phyloP scores from a whole-genome alignment of 1,140 invertebrate genomes.

The Whitmania pigra region DNA sequence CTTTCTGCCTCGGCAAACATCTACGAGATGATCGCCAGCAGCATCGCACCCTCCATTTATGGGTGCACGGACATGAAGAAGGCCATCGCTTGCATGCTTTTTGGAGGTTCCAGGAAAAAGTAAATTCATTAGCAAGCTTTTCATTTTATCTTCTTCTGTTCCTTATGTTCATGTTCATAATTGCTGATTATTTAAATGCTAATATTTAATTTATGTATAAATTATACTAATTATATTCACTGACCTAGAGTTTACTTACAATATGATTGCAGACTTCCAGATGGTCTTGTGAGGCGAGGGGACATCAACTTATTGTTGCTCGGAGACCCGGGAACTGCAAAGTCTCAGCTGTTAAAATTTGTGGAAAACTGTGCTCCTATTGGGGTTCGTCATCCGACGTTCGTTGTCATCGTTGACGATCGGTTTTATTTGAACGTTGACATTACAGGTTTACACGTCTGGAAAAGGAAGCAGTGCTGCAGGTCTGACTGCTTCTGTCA shows the following conservation, averaged over 20 bases:
- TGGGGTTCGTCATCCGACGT: constrained; percentile 47
- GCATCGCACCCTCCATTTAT: constrained; percentile 93
- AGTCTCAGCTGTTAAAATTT: constrained; percentile 94
- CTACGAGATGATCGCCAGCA: constrained; percentile 75
- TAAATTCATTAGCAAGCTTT: constrained; percentile 25
- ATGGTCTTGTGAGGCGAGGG: constrained; percentile 82
- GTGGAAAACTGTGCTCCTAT: constrained; percentile 90
- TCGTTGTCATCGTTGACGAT: background rate
- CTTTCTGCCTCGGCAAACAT: constrained; percentile 71
- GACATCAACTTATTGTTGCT: constrained; percentile 91
- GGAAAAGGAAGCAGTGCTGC: constrained; percentile 98
- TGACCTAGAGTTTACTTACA: too few relatives aligned
- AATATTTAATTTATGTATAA: too few relatives aligned
- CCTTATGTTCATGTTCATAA: too few relatives aligned
- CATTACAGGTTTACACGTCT: constrained; percentile 69
- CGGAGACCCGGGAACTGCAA: constrained; percentile 97
- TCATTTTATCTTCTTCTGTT: too few relatives aligned
- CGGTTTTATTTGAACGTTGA: background rate
- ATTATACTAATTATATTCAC: too few relatives aligned
- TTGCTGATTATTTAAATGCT: too few relatives aligned
- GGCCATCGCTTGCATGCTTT: constrained; percentile 84
- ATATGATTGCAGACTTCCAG: constrained; percentile 57
- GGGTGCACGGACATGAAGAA: constrained; percentile 91
- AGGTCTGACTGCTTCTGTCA: constrained; percentile 93
- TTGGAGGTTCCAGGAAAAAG: constrained; percentile 64